Evolutionary conservation across 2,113 vertebrate genomes (phyloP).

Genomic region (Lutjanus erythropterus): DNA sequence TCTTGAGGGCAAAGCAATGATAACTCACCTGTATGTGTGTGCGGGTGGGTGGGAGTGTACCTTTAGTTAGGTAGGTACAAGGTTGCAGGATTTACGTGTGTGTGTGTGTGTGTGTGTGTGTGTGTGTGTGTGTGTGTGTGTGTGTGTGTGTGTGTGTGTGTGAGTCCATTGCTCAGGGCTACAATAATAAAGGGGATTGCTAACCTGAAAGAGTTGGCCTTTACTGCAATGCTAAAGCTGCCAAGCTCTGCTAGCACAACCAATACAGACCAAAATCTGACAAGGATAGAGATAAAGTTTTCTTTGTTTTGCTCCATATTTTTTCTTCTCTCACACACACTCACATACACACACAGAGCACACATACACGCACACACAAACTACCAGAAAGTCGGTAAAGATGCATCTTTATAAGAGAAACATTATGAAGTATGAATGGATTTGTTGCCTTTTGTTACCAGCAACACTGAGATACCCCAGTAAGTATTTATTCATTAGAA

Average conservation of each 20-base stretch:
- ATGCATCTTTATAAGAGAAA: conserved; percentile 3
- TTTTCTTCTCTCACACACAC: not conserved
- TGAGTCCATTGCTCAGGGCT: conserved; percentile 57
- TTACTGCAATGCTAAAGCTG: conserved; percentile 48
- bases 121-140: conserved; percentile 18
- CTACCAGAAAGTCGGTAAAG: not conserved
- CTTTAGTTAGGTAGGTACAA: conserved; percentile 65
- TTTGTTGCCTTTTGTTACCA: not conserved
- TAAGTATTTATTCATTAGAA: not conserved
- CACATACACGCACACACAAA: not conserved
- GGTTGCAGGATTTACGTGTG: conserved; percentile 59
- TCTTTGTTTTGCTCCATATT: conserved; percentile 30
- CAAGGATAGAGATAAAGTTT: conserved; percentile 28
- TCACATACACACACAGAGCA: not conserved
- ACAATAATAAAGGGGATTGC: conserved; percentile 66
- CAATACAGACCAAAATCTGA: conserved; percentile 33
- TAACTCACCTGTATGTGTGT: conserved; percentile 74
- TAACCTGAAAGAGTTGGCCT: conserved; percentile 62
- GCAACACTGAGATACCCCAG: not conserved
- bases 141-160: conserved; percentile 14
- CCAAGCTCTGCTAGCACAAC: conserved; percentile 44
- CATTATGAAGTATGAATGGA: not conserved
- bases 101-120: conserved; percentile 11
- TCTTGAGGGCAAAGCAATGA: conserved; percentile 82
- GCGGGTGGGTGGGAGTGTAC: conserved; percentile 21